Conservation (phyloP, 2,888 invertebrate species). For the Chrysolina haemoptera region DNA sequence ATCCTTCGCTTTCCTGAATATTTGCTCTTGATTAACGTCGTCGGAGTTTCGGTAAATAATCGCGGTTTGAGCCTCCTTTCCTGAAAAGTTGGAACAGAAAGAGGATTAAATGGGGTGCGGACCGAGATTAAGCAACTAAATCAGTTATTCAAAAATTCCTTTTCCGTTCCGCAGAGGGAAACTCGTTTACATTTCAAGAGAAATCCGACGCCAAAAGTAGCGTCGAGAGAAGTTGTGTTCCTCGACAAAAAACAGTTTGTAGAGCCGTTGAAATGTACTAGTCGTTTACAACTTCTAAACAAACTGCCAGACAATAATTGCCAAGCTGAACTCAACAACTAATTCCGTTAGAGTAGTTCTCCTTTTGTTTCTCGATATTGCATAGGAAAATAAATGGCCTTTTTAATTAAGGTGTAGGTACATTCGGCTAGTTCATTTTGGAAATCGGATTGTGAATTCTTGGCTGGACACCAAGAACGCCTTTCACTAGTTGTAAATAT, state of each 20-base stretch:
- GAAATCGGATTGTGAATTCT: no score
- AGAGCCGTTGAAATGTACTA: constrained; percentile 13
- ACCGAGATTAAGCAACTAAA: constrained; percentile 54
- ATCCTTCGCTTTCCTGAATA: background rate
- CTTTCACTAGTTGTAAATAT: no score
- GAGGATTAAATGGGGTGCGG: constrained; percentile 41
- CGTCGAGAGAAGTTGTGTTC: background rate
- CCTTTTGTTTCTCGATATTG: no score
- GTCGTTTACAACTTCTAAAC: constrained; percentile 9
- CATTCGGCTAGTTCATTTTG: no score
- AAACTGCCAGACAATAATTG: constrained; percentile 5
- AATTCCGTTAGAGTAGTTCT: background rate
- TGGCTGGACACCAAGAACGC: no score
- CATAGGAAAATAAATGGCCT: no score
- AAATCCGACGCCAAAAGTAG: constrained; percentile 30
- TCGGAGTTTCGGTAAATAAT: background rate
- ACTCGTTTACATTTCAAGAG: constrained; percentile 26
- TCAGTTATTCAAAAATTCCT: constrained; percentile 54
- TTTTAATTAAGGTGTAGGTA: no score
- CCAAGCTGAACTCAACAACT: background rate
- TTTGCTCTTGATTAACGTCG: background rate
- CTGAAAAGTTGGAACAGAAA: constrained; percentile 9
- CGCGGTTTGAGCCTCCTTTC: background rate
- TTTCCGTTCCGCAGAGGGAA: constrained; percentile 34
- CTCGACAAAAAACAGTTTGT: background rate